Percentiles rank a stretch among this genome's conserved stretches.
Evolutionary conservation across 1,140 invertebrate genomes (phyloP).

Genomic region (Saccostrea cuccullata): DNA sequence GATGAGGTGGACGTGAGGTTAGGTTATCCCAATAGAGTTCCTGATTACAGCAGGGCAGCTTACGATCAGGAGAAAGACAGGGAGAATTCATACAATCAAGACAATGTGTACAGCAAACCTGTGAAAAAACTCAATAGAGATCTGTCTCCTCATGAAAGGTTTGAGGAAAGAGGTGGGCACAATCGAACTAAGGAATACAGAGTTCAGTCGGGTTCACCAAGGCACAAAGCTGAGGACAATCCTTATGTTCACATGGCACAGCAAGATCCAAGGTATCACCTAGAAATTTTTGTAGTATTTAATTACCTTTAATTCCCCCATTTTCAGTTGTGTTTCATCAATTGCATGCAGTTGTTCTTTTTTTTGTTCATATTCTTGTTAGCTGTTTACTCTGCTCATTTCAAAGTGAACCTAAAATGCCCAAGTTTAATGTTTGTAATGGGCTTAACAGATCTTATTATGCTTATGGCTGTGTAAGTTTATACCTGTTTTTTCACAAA

Average conservation of each 20-base stretch:
- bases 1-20: background rate
- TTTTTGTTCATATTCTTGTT: too few relatives aligned
- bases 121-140: slow-evolving; percentile 27
- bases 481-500: too few relatives aligned
- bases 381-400: too few relatives aligned
- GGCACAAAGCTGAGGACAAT: slow-evolving; percentile 10
- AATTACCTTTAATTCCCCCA: too few relatives aligned
- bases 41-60: slow-evolving; percentile 18
- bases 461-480: too few relatives aligned
- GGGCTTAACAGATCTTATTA: too few relatives aligned
- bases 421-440: too few relatives aligned
- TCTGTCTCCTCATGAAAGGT: slow-evolving; percentile 37
- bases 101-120: slow-evolving; percentile 36
- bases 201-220: slow-evolving; percentile 6
- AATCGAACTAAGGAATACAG: slow-evolving; percentile 26
- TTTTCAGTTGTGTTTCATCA: too few relatives aligned
- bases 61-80: background rate
- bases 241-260: slow-evolving; percentile 40
- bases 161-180: slow-evolving; percentile 33
- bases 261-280: slow-evolving; percentile 11
- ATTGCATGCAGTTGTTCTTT: too few relatives aligned
- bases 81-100: background rate
- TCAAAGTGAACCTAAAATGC: too few relatives aligned
- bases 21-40: background rate
- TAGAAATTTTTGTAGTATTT: background rate